Conservation (phyloP, 2,888 invertebrate genomes). For the Aleiodes alternator region DNA sequence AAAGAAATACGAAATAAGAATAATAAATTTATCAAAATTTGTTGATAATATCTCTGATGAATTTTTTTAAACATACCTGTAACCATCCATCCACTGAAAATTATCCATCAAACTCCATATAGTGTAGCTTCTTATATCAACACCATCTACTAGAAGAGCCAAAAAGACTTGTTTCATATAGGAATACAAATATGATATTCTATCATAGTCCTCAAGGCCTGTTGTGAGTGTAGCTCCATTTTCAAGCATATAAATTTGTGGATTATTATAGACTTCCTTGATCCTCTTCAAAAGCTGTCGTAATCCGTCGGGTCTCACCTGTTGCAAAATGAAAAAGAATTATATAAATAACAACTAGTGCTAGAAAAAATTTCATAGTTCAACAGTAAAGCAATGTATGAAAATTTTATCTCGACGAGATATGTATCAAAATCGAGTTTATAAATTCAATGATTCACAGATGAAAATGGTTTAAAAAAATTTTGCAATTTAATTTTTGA, state of each 20-base stretch:
- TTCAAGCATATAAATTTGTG: slow-evolving; percentile 72
- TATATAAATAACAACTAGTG: too few species aligned
- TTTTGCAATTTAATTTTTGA: too few species aligned
- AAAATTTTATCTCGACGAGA: too few species aligned
- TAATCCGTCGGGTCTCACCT: slow-evolving; percentile 75
- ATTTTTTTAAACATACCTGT: slow-evolving; percentile 73
- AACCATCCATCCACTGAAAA: slow-evolving; percentile 81
- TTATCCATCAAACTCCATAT: slow-evolving; percentile 82
- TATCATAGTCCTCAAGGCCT: slow-evolving; percentile 58
- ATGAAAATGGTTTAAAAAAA: neutral
- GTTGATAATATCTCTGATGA: neutral
- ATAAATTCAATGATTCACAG: too few species aligned
- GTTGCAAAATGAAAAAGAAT: slow-evolving; percentile 15
- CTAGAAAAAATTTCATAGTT: too few species aligned
- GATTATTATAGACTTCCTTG: slow-evolving; percentile 70
- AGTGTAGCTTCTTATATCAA: slow-evolving; percentile 77
- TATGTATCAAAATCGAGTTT: too few species aligned
- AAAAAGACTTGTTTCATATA: slow-evolving; percentile 76
- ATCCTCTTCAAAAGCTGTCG: slow-evolving; percentile 71
- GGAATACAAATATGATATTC: slow-evolving; percentile 67
- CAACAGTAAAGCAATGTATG: too few species aligned
- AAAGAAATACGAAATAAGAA: too few species aligned
- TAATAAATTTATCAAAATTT: neutral
- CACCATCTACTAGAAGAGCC: slow-evolving; percentile 75
- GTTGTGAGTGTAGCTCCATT: slow-evolving; percentile 70